These are phyloP conservation scores for Anguilla marmorata DNA, from an alignment of 2,797 vertebrate genomes.

Conservation along the genomic window DNA sequence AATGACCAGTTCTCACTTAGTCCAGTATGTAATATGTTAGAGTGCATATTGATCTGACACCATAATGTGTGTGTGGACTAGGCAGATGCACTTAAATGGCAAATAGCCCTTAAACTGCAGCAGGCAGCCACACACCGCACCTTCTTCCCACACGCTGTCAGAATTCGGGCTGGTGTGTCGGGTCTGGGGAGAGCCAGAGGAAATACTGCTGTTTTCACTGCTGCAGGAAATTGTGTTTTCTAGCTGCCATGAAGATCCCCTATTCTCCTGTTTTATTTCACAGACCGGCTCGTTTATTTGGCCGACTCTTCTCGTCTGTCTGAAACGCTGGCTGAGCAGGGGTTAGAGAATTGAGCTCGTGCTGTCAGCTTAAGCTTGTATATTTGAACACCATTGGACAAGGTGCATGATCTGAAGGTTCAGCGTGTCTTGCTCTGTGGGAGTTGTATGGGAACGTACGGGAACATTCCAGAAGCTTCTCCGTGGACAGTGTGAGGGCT, in stretches of 20 bases:
- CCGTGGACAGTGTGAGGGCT: not conserved
- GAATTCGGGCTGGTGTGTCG: conserved; percentile 42
- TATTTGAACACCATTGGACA: not conserved
- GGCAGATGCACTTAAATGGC: not conserved
- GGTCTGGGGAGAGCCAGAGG: conserved; percentile 49
- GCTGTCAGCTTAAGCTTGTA: not conserved
- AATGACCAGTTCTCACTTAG: not conserved
- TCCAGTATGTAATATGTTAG: not conserved
- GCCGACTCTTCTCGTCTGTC: conserved; percentile 56
- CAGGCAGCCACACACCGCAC: not conserved
- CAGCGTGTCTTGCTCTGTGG: not conserved
- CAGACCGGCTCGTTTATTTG: conserved; percentile 56
- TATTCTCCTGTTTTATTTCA: conserved; percentile 46
- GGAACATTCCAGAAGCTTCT: not conserved
- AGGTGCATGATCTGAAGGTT: not conserved
- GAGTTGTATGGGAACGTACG: not conserved
- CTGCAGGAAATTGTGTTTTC: conserved; percentile 41
- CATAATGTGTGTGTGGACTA: not conserved
- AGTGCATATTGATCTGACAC: conserved; percentile 7
- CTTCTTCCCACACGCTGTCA: conserved; percentile 13
- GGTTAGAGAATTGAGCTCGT: not conserved
- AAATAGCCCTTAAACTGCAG: not conserved
- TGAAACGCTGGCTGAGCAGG: conserved; percentile 54
- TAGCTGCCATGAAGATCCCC: conserved; percentile 63
- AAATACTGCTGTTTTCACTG: conserved; percentile 64